Evolutionary conservation across 2,797 vertebrate species (phyloP), one percentile per base, ranked within the genome.

Genomic region (Pagetopsis macropterus): DNA sequence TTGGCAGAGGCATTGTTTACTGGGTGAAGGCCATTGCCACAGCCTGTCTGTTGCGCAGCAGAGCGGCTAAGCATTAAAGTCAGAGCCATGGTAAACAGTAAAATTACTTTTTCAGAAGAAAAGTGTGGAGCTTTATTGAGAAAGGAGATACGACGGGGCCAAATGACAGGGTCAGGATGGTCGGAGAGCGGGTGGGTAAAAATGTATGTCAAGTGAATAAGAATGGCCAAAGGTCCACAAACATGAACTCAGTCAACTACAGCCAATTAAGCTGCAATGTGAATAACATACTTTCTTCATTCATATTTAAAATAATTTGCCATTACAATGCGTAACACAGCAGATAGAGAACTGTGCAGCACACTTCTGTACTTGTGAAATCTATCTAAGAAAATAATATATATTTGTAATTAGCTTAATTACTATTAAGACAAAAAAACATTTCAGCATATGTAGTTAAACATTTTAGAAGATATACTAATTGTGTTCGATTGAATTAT

Each of bases 201-300:
- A 93, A 93, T 92, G 86, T 95, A 89, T 93, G 92, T 94, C 90
- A 93, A 81, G 78, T 17, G 48, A 79, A 91, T 88, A 87, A 81
- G 75, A 89, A 72, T 79, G 82, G 78, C 61, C 17, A 70, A 84
- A 63, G 65, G 76, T 88, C 80, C 55, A 75, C 82, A 92, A 92
- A 91, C 69, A 91, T 66, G 88, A 92, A 93, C 91, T 73, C 84
- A 56, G 80, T 90, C 79, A 91, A 85, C 84, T 86, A 17, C 3
- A 57, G 65, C 60, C 23, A 65, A 86, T 68, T 45, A 23, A 33
- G 8, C 44, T 44, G 46, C 51, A 19, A 64, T 67, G 60, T 71
- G 56, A 84, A 68, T 65, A 21, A 61, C 48, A 60, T 48, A 41
- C 63, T 70, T 65, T 78, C 58, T 75, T 75, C 51, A 14, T 59